phyloP scores from a whole-genome alignment of 2,113 vertebrate genomes.

The Noturus placidus region DNA sequence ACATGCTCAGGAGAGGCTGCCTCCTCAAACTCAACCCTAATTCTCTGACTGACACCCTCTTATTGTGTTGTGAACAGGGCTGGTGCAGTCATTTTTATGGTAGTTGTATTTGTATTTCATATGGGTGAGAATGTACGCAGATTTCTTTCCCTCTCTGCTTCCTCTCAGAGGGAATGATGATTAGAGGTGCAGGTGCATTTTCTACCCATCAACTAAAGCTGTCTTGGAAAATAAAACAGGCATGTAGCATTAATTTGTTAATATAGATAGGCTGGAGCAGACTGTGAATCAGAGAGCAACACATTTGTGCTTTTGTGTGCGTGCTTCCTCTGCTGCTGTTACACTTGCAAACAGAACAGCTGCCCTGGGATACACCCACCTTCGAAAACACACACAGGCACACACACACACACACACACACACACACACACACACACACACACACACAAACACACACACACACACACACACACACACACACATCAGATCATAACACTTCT shows the following conservation, averaged over 20 bases:
- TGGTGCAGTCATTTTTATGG: slow-evolving; percentile 1
- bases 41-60: not conserved
- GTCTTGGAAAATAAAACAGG: slow-evolving; percentile 17
- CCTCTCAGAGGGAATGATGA: not conserved
- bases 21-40: not conserved
- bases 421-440: not conserved
- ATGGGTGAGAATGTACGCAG: not conserved
- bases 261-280: not conserved
- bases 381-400: slow-evolving; percentile 12
- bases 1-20: not conserved
- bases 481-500: not conserved
- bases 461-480: not conserved
- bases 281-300: slow-evolving; percentile 4
- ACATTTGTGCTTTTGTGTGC: not conserved
- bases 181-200: slow-evolving; percentile 5
- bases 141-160: not conserved
- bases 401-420: not conserved
- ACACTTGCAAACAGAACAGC: slow-evolving; percentile 34
- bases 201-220: not conserved
- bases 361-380: slow-evolving; percentile 27
- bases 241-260: not conserved
- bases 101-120: not conserved
- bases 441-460: not conserved
- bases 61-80: not conserved
- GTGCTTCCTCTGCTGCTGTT: not conserved